Evolutionary conservation across 2,113 vertebrate species (phyloP), one percentile per base, ranked within the genome.

Genomic region (Lynx canadensis): DNA sequence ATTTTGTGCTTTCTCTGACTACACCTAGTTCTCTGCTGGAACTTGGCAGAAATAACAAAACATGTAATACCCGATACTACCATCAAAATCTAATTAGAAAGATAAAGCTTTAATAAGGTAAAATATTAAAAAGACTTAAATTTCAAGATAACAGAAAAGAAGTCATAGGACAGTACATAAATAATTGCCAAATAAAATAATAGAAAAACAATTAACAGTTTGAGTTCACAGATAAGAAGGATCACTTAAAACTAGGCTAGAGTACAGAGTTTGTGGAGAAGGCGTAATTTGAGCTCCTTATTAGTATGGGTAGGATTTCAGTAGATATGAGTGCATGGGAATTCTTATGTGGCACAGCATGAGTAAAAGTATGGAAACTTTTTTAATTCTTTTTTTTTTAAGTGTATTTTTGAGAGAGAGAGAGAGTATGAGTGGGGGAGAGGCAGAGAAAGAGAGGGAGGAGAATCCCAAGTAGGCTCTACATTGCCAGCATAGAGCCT

Each of bases 1-100:
- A 23, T n/a, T 84, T 66, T 96, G 69, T 66, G 41, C 83, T 91
- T 97, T 97, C 31, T 78, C 52, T 94, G 65, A 89, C 6, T 60
- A 13, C 9, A 89, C 33, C 73, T 92, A n/a, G 38, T 88, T 92
- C 19, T 85, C 66, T 91, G 12, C n/a, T 97, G 45, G 50, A 94
- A 86, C 10, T 71, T 76, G 5, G 88, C 36, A 81, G 76, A 96
- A 95, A 96, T 88, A 88, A 80, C 3, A 91, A 93, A 89, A 89
- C 12, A 69, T 86, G 33, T 80, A 66, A 31, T 63, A 78, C 2
- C 19, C 89, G 87, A 29, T 57, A 71, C 12, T 60, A 25, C 33
- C 45, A 73, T 66, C 38, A 94, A 87, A 66, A 68, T 66, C 81
- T 96, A 90, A 13, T 92, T 96, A 95, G 50, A 57, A 88, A 92